These are phyloP conservation scores for Phrynocephalus versicolor DNA, from an alignment of 2,113 vertebrate species.

Conservation along the genomic window DNA sequence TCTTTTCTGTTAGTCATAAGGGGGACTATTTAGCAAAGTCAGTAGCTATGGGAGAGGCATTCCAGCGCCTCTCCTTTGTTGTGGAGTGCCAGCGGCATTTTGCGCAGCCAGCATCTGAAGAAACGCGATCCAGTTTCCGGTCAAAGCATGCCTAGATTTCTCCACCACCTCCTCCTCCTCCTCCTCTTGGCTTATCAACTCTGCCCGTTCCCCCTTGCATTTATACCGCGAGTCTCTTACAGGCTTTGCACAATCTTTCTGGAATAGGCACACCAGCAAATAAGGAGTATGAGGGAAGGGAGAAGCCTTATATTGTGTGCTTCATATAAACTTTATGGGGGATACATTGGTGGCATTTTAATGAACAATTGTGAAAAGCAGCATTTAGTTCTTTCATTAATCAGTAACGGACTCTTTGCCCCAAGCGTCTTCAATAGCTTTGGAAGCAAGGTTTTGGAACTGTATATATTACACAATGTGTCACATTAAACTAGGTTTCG, in stretches of 20 bases:
- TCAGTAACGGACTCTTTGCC: too few relatives aligned
- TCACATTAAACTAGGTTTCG: neutral
- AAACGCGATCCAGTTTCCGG: neutral
- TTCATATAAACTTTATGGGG: neutral
- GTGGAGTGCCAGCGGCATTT: neutral
- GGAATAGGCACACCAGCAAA: neutral
- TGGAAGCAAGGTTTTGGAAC: too few relatives aligned
- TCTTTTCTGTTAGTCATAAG: constrained; percentile 12
- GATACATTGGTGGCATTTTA: constrained; percentile 2
- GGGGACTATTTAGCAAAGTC: constrained; percentile 7
- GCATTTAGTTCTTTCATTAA: neutral
- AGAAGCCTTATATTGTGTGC: neutral
- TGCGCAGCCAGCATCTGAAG: neutral
- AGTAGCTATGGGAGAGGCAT: neutral
- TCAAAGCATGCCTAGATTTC: neutral
- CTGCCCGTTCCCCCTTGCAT: neutral
- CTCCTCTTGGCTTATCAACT: neutral
- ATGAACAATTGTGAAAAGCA: neutral
- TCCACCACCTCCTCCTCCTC: too few relatives aligned
- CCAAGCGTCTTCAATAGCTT: too few relatives aligned
- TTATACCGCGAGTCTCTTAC: neutral
- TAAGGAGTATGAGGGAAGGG: neutral
- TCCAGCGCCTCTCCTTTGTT: neutral
- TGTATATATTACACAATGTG: neutral
- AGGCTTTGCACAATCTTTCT: neutral